These are phyloP conservation scores for Petrocephalus sullivani DNA, from an alignment of 2,797 vertebrate species.

Conservation along the genomic window DNA sequence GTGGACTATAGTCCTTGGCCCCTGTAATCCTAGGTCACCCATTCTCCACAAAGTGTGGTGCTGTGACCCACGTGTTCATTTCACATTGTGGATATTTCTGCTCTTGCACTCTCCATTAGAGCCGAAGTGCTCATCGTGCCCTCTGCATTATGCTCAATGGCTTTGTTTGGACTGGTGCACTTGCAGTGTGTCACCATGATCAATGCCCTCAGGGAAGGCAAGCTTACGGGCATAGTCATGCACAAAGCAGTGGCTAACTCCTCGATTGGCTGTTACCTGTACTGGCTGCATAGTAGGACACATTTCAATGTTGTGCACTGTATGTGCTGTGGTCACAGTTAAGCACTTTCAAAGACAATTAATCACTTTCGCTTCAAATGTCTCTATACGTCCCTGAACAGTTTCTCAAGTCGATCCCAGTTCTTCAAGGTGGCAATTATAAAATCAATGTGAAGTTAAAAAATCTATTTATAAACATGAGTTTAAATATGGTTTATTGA, in stretches of 20 bases:
- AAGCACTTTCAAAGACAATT: too few species aligned
- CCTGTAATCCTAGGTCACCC: slow-evolving; percentile 53
- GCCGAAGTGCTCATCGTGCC: background rate
- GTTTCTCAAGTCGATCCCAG: background rate
- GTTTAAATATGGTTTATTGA: background rate
- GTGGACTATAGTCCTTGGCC: slow-evolving; percentile 66
- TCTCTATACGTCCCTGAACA: too few species aligned
- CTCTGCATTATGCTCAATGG: background rate
- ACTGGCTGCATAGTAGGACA: background rate
- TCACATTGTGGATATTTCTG: background rate
- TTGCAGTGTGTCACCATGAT: background rate
- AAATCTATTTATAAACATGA: background rate
- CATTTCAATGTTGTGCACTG: too few species aligned
- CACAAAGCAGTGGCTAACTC: background rate
- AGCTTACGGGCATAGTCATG: background rate
- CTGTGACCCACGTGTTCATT: background rate
- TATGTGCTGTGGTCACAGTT: too few species aligned
- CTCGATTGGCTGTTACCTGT: background rate
- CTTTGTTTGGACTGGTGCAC: background rate
- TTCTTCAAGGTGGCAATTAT: background rate
- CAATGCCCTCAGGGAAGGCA: background rate
- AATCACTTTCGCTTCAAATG: too few species aligned
- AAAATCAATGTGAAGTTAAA: too few species aligned
- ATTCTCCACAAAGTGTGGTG: slow-evolving; percentile 20
- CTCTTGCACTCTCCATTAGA: background rate